Conservation (phyloP, 2,888 invertebrate species). For the Timandra comae region DNA sequence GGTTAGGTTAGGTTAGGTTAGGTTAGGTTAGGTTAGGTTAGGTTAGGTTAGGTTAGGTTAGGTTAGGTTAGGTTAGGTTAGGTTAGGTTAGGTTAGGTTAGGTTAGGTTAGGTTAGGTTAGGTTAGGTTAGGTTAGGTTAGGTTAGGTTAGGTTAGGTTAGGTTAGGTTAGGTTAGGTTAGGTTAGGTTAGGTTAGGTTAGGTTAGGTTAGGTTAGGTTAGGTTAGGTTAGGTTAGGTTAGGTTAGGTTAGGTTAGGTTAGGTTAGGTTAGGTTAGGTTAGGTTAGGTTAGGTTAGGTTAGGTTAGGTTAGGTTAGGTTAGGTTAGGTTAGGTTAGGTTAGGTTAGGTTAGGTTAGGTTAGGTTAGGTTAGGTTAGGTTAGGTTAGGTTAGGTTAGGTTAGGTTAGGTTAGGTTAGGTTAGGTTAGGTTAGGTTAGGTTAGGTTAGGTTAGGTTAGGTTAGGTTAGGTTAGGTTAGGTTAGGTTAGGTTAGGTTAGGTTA, state of each 20-base stretch:
- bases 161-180: conserved; percentile 14
- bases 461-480: no score
- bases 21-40: conserved; percentile 22
- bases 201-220: conserved; percentile 21
- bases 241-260: conserved; percentile 20
- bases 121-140: conserved; percentile 14
- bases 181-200: conserved; percentile 13
- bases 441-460: no score
- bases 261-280: no score
- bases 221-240: conserved; percentile 18
- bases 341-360: no score
- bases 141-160: conserved; percentile 15
- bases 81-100: conserved; percentile 21
- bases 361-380: no score
- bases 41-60: conserved; percentile 22
- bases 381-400: no score
- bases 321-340: no score
- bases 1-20: conserved; percentile 9
- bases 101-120: conserved; percentile 21
- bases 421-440: no score
- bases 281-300: no score
- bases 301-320: no score
- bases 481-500: no score
- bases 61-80: conserved; percentile 25
- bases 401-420: no score